Evolutionary conservation across 2,888 invertebrate genomes (phyloP), one percentile per base, ranked within the genome.

Genomic region (Epinotia demarniana): DNA sequence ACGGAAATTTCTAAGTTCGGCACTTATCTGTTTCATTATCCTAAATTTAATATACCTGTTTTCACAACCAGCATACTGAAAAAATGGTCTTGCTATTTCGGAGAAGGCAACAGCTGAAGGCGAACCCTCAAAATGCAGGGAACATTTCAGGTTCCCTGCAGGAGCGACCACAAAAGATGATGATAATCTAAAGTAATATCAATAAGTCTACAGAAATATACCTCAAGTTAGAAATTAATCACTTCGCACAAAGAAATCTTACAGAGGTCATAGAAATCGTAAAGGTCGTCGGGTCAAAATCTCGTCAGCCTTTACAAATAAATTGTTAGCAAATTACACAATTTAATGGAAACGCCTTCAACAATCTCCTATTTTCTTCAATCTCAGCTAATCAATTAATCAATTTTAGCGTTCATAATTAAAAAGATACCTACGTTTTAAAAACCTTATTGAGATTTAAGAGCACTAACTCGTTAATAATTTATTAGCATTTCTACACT

Each of bases 281-380:
- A 60, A 55, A 73, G 73, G 60, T 66, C 60, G 46, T 23, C 3
- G 60, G 66, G 66, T 60, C 60, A 39, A 19, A 53, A 67, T 53
- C 73, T 67, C 64, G 19, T n/a, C 46, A 57, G 13, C 72, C 49
- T 67, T 73, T 67, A 43, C 53, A 67, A 73, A 73, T 39, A 53
- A 67, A 73, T 67, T 67, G 60, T 67, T 61, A 67, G 67, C 60
- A 61, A 67, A 67, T 67, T 53, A 73, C 43, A 43, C 49, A 61
- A 67, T 39, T 73, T 19, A 46, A 46, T 58, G 19, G 49, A 67
- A 73, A 19, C 49, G 33, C 60, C 49, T 49, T 8, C 18, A 57
- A 66, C 53, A 73, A 67, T 67, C 33, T 55, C 49, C 23, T 39
- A 57, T 46, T 68, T 58, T 68, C 33, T 66, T 53, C 18, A 73